Conservation (phyloP, 2,113 vertebrate species). For the Nannobrachium achirus region DNA sequence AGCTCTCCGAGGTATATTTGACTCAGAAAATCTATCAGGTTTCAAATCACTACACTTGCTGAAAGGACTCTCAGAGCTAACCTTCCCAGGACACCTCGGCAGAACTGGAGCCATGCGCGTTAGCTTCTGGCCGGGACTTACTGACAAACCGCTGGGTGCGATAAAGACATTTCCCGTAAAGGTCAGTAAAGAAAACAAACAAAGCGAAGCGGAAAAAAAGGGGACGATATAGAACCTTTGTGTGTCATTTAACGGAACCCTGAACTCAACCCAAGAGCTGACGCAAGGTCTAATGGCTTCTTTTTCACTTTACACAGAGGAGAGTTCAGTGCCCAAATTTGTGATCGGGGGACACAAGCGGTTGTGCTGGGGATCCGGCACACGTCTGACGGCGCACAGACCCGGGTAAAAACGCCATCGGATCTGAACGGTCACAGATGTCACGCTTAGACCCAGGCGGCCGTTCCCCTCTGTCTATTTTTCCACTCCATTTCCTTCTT, state of each 20-base stretch:
- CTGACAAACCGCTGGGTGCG: slow-evolving; percentile 9
- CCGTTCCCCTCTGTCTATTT: slow-evolving; percentile 36
- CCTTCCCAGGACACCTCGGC: slow-evolving; percentile 1
- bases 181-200: slow-evolving; percentile 30
- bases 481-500: slow-evolving; percentile 65
- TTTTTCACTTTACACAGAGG: neutral
- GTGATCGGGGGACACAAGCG: neutral
- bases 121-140: neutral
- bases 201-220: neutral
- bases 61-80: neutral
- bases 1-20: slow-evolving; percentile 25
- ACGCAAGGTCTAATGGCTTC: neutral
- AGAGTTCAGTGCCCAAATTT: neutral
- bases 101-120: neutral
- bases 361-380: neutral
- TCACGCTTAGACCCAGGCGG: slow-evolving; percentile 6
- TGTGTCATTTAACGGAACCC: slow-evolving; percentile 23
- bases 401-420: slow-evolving; percentile 13
- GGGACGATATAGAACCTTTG: neutral
- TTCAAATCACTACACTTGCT: slow-evolving; percentile 6
- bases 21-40: slow-evolving; percentile 25
- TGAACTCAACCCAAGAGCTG: neutral
- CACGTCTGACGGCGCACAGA: neutral
- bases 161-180: slow-evolving; percentile 25
- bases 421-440: slow-evolving; percentile 50